Base-by-base conservation (phyloP, 2,113 vertebrate species). In the Aldabrachelys gigantea region DNA sequence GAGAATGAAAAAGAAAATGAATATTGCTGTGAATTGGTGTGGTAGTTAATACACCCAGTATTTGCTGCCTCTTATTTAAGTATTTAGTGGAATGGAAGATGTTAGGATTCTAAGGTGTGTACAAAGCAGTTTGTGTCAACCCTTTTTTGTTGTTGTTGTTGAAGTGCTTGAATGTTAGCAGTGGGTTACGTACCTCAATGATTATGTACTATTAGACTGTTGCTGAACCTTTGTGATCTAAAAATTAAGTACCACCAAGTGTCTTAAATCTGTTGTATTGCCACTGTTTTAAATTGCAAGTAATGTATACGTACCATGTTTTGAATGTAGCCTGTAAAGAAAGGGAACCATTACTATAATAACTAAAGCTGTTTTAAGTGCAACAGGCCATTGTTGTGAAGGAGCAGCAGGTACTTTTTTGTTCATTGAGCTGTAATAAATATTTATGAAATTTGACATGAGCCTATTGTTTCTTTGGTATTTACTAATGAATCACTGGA, bases 251-350 rank as follows among this genome's bases (percentile, higher is more conserved):
- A 98, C 98, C 98, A 99, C 98, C 98, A 98, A 99, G 98, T 99
- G 98, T 99, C 98, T 99, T 99, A 99, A 99, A 98, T 93, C 98
- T 98, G 98, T 98, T 98, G 98, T 99, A 98, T 98, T 96, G 98
- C 98, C 98, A 98, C 98, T 93, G 98, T 98, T 99, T 98, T 98
- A 99, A 98, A 98, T 98, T 98, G 98, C 98, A 98, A 98, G 98
- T 99, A 98, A 97, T 98, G 98, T 99, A 98, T 98, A 98, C 98
- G 98, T 98, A 85, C 98, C 98, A 98, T 99, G 98, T 98, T 98
- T 65, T 98, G 98, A 98, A 97, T 98, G 98, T 99, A 98, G 98
- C 98, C 98, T 99, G 98, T 98, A 98, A 98, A 97, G 92, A 98
- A 47, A 59, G 98, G 97, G 93, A 65, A 16, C 35, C 31, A n/a